These are phyloP conservation scores for Hirtodrosophila alboralis DNA, from an alignment of 2,888 invertebrate genomes.

Conservation along the genomic window DNA sequence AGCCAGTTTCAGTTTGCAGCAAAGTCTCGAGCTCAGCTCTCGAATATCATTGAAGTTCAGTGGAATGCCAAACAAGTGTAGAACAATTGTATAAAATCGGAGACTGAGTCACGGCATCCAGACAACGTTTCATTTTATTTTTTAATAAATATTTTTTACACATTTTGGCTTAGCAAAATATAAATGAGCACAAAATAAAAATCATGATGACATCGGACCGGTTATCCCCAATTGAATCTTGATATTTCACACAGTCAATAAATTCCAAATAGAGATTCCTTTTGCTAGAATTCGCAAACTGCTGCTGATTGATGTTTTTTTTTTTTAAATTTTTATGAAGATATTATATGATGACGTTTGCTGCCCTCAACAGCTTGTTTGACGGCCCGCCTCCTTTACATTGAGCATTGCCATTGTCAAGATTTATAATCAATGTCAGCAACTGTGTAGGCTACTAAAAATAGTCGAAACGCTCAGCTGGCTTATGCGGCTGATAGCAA, in stretches of 20 bases:
- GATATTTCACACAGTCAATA: conserved; percentile 44
- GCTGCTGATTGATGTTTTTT: no score
- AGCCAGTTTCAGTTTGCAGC: conserved; percentile 44
- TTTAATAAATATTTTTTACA: conserved; percentile 37
- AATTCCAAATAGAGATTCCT: conserved; percentile 30
- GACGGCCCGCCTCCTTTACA: conserved; percentile 40
- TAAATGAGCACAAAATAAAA: conserved; percentile 49
- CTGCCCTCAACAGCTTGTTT: neutral
- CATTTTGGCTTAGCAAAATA: conserved; percentile 57
- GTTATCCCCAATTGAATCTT: conserved; percentile 39
- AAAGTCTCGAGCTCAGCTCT: conserved; percentile 50
- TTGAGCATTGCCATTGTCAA: conserved; percentile 66
- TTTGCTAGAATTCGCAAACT: conserved; percentile 28
- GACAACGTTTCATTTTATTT: no score
- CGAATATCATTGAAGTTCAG: conserved; percentile 66
- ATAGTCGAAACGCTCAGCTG: conserved; percentile 52
- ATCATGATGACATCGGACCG: conserved; percentile 74
- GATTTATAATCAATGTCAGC: conserved; percentile 76
- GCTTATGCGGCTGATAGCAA: conserved; percentile 46
- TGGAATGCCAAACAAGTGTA: conserved; percentile 74
- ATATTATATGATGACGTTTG: conserved; percentile 25
- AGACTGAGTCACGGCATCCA: conserved; percentile 53
- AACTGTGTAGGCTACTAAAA: conserved; percentile 45
- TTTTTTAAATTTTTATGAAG: conserved; percentile 37
- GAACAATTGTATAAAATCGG: conserved; percentile 42